These are phyloP conservation scores for Nephrotoma appendiculata DNA, from an alignment of 2,888 invertebrate species.

Conservation along the genomic window DNA sequence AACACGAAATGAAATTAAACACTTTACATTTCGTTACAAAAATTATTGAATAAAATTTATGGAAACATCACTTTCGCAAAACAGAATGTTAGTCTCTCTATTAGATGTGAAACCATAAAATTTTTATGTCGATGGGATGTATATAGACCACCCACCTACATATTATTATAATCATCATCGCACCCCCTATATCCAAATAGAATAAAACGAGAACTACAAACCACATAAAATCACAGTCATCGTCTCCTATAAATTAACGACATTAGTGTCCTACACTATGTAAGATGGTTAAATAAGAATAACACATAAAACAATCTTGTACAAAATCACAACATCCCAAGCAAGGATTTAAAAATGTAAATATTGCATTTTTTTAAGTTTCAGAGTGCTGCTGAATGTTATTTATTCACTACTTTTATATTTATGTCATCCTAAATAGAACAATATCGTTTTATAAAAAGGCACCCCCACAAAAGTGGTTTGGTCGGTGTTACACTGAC, in stretches of 20 bases:
- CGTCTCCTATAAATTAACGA: neutral
- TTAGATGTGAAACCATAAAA: neutral
- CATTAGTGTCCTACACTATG: neutral
- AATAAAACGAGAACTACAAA: neutral
- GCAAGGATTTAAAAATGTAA: neutral
- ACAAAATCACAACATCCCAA: neutral
- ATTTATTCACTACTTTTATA: neutral
- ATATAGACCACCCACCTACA: neutral
- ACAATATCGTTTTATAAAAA: no score
- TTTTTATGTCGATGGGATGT: neutral
- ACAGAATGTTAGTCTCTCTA: neutral
- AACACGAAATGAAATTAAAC: neutral
- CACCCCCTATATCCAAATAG: neutral
- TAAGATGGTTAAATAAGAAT: neutral
- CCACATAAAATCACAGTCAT: neutral
- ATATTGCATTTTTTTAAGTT: neutral
- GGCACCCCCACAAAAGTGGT: neutral
- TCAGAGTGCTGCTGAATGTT: neutral
- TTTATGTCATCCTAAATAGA: neutral
- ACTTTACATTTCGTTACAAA: neutral
- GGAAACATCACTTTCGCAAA: no score
- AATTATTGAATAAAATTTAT: no score
- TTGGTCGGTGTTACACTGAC: neutral
- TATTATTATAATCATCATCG: no score
- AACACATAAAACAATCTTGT: neutral